These are phyloP conservation scores for Habrosyne pyritoides DNA, from an alignment of 2,888 invertebrate genomes.

Conservation along the genomic window DNA sequence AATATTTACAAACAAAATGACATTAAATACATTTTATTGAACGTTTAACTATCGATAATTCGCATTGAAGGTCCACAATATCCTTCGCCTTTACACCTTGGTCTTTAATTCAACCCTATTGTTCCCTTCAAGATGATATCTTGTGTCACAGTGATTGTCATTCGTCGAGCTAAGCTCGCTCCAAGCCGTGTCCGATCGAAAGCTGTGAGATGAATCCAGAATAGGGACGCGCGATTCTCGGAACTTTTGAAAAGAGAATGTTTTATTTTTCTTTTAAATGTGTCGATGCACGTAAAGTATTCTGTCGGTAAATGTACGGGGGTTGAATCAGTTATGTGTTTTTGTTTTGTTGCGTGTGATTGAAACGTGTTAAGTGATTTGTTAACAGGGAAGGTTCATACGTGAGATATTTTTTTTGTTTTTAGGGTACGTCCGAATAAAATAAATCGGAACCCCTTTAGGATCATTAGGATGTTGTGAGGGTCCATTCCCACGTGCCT, in stretches of 20 bases:
- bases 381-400: not conserved
- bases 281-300: conserved; percentile 56
- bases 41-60: not conserved
- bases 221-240: conserved; percentile 46
- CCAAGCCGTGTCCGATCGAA: conserved; percentile 27
- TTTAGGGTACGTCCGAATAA: not conserved
- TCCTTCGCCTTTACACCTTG: conserved; percentile 8
- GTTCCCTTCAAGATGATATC: conserved; percentile 41
- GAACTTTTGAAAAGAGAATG: conserved; percentile 34
- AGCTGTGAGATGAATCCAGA: conserved; percentile 65
- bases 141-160: conserved; percentile 46
- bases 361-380: not conserved
- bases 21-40: too few species aligned
- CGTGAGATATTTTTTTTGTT: not conserved
- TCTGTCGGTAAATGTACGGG: conserved; percentile 38
- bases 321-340: conserved; percentile 40
- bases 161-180: conserved; percentile 36
- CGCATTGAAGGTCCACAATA: not conserved
- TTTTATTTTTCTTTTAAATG: conserved; percentile 41
- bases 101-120: conserved; percentile 12
- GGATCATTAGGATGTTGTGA: too few species aligned
- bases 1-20: not conserved
- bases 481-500: too few species aligned
- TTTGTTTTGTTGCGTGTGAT: conserved; percentile 12
- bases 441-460: too few species aligned